Evolutionary conservation across 2,797 vertebrate species (phyloP).

Genomic region (Garrulus glandarius): DNA sequence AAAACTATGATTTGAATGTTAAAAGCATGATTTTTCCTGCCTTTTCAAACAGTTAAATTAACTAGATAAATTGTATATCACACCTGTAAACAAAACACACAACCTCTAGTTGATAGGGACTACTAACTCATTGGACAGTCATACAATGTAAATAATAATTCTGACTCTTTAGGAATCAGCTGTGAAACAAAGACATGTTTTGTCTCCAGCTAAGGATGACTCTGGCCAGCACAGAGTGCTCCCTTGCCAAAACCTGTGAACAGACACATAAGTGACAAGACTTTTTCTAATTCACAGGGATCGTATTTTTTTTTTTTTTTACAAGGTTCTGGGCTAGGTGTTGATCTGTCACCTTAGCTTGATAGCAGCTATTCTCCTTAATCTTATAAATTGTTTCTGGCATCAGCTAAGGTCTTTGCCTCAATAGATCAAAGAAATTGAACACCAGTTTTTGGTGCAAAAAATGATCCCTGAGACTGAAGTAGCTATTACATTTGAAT

Average conservation of each 20-base stretch:
- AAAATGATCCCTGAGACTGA: background rate
- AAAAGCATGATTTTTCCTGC: background rate
- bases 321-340: background rate
- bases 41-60: background rate
- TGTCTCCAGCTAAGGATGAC: background rate
- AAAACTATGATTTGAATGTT: background rate
- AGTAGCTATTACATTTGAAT: background rate
- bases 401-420: background rate
- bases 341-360: background rate
- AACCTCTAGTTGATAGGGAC: background rate
- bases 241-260: background rate
- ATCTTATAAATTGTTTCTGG: background rate
- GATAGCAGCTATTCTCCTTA: background rate
- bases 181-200: background rate
- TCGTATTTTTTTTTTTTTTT: rapidly evolving
- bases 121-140: background rate
- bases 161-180: background rate
- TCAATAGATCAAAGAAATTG: background rate
- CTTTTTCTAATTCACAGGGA: background rate
- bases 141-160: background rate
- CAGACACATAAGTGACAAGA: background rate
- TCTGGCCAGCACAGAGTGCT: background rate
- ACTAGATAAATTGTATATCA: background rate
- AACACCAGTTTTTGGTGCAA: background rate
- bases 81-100: background rate